These are phyloP conservation scores for Cantharis rufa DNA, from an alignment of 2,888 invertebrate species.

Conservation along the genomic window DNA sequence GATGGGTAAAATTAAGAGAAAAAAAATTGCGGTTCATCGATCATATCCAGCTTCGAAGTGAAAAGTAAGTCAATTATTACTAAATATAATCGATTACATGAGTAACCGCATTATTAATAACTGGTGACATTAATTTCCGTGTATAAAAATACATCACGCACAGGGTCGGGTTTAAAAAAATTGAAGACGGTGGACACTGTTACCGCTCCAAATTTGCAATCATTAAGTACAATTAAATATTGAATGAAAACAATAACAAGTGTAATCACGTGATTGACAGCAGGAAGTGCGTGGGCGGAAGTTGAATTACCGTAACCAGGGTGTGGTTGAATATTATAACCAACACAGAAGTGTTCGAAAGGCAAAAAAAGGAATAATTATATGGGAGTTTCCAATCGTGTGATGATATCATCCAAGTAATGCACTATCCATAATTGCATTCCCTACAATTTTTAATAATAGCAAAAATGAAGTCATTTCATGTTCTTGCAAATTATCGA, in stretches of 20 bases:
- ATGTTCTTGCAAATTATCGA: background rate
- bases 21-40: background rate
- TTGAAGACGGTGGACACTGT: background rate
- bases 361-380: slow-evolving; percentile 10
- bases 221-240: background rate
- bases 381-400: background rate
- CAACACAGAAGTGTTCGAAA: slow-evolving; percentile 6
- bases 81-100: slow-evolving; percentile 6
- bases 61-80: background rate
- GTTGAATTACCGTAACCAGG: slow-evolving; percentile 40
- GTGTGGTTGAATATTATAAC: slow-evolving; percentile 28
- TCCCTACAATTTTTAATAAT: background rate
- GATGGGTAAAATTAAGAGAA: background rate
- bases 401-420: background rate
- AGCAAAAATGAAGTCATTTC: background rate
- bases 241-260: slow-evolving; percentile 25
- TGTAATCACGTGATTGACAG: slow-evolving; percentile 33
- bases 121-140: slow-evolving; percentile 3
- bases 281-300: slow-evolving; percentile 42
- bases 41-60: background rate
- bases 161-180: background rate
- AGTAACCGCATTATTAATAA: slow-evolving; percentile 10
- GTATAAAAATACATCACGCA: background rate
- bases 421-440: background rate
- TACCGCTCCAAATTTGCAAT: background rate